phyloP scores from a whole-genome alignment of 2,888 invertebrate genomes.

The Aricia artaxerxes region DNA sequence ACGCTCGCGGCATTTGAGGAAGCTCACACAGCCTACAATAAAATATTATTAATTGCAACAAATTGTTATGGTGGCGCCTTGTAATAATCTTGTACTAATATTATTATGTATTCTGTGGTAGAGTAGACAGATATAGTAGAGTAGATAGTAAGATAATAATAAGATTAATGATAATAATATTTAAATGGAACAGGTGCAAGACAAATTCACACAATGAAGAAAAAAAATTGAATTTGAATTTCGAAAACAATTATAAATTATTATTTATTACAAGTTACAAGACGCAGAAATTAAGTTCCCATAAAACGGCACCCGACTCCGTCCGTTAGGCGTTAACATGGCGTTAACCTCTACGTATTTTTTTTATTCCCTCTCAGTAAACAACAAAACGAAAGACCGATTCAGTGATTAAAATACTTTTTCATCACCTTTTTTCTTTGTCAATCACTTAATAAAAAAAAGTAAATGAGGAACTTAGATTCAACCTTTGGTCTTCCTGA shows the following conservation, averaged over 20 bases:
- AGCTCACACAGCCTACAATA: constrained; percentile 3
- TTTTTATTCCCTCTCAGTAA: not conserved
- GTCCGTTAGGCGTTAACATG: no score
- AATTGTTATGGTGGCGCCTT: not conserved
- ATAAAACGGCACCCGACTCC: no score
- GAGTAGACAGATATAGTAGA: no score
- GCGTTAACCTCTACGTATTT: not conserved
- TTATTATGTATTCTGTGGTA: no score
- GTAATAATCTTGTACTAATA: not conserved
- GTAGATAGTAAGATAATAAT: no score
- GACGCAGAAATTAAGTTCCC: no score
- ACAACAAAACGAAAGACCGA: not conserved
- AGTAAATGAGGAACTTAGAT: not conserved
- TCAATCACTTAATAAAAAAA: not conserved
- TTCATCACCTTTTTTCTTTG: not conserved
- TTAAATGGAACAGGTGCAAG: not conserved
- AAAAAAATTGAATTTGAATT: not conserved
- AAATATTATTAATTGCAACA: not conserved
- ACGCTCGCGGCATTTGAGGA: not conserved
- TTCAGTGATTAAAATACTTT: not conserved
- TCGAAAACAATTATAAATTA: not conserved
- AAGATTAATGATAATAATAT: no score
- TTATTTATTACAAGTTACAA: no score
- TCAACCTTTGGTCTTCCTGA: constrained; percentile 12
- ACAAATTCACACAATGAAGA: not conserved